Percentiles rank a stretch among this genome's conserved stretches.
Evolutionary conservation across 2,797 vertebrate genomes (phyloP).

Genomic region (Argentina silus): DNA sequence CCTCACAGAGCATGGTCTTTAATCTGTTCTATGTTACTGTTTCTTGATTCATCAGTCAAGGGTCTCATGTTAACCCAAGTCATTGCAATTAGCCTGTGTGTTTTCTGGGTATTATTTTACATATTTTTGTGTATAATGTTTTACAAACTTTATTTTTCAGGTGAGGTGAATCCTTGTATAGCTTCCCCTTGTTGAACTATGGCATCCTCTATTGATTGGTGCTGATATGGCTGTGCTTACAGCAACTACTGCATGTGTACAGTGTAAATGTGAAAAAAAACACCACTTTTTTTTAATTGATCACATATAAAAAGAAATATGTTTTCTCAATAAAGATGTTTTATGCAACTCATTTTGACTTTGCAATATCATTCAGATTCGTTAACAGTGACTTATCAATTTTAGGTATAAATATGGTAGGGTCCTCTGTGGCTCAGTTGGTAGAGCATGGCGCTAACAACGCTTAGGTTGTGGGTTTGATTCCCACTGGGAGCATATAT

Average conservation of each 20-base stretch:
- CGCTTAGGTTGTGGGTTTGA: no score
- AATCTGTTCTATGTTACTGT: no score
- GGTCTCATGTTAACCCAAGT: no score
- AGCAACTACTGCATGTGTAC: conserved; percentile 62
- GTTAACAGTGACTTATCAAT: no score
- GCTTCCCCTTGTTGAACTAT: conserved; percentile 30
- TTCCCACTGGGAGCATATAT: no score
- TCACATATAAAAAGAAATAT: conserved; percentile 56
- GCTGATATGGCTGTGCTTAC: conserved; percentile 33
- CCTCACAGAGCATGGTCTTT: no score
- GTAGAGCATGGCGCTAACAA: no score
- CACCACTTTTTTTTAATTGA: conserved; percentile 48
- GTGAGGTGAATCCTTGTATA: conserved; percentile 24
- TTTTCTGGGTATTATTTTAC: conserved; percentile 26
- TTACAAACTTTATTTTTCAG: not conserved
- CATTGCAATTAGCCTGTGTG: no score
- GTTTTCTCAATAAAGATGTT: conserved; percentile 16
- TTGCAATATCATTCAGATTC: not conserved
- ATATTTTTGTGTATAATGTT: conserved; percentile 32
- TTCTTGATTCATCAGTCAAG: no score
- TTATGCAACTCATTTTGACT: not conserved
- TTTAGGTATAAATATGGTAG: no score
- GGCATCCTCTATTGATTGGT: conserved; percentile 13
- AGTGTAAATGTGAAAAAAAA: conserved; percentile 63
- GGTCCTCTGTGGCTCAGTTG: no score